Conservation (phyloP, 1,140 invertebrate species). For the Dufourea novaeangliae region DNA sequence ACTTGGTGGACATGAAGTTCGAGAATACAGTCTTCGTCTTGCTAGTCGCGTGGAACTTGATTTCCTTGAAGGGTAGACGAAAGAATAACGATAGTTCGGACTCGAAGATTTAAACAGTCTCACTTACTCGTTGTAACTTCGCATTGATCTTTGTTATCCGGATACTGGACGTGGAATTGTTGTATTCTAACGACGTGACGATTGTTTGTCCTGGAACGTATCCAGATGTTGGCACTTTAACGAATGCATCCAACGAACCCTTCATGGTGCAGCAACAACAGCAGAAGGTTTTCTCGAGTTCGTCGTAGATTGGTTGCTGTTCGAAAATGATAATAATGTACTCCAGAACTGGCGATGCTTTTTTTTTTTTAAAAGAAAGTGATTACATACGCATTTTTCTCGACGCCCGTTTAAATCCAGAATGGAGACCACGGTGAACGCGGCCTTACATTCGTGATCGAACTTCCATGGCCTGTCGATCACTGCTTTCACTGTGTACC, state of each 20-base stretch:
- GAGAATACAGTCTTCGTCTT: background rate
- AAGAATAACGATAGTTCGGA: background rate
- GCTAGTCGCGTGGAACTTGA: conserved; percentile 31
- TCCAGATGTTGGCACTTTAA: conserved; percentile 83
- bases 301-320: conserved; percentile 59
- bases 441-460: conserved; percentile 81
- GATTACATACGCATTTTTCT: conserved; percentile 38
- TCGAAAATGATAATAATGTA: background rate
- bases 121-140: conserved; percentile 83
- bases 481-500: conserved; percentile 83
- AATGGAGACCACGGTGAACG: conserved; percentile 79
- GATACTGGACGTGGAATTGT: conserved; percentile 84
- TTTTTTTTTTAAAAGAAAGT: background rate
- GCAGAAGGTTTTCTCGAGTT: conserved; percentile 84
- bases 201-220: conserved; percentile 86
- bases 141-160: conserved; percentile 82
- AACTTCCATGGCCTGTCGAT: conserved; percentile 83
- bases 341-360: background rate
- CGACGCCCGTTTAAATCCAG: conserved; percentile 59
- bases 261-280: conserved; percentile 83
- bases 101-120: background rate
- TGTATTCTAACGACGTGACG: conserved; percentile 83
- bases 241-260: conserved; percentile 82
- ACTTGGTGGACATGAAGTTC: background rate
- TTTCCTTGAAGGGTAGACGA: conserved; percentile 20